phyloP scores from a whole-genome alignment of 1,140 invertebrate genomes.

The Elymnias hypermnestra region DNA sequence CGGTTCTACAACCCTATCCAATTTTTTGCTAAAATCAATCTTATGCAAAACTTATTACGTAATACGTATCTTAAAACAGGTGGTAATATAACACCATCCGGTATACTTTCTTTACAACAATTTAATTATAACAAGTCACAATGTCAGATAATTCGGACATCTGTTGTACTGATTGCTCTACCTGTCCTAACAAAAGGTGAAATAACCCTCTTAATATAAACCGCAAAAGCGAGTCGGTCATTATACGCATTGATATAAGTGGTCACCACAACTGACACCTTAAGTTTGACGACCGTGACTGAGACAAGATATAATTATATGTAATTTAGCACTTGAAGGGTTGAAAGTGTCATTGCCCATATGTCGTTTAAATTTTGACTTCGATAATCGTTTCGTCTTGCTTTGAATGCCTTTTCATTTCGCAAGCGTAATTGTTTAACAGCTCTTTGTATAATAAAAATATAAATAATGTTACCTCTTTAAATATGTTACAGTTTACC shows the following conservation, averaged over 20 bases:
- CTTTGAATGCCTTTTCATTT: slow-evolving; percentile 23
- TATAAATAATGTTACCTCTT: too few species aligned
- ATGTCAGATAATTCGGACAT: slow-evolving; percentile 21
- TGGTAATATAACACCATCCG: not conserved
- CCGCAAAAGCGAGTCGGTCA: slow-evolving; percentile 35
- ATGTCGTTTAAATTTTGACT: slow-evolving; percentile 36
- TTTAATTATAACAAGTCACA: slow-evolving; percentile 17
- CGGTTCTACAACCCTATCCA: too few species aligned
- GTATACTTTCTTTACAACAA: slow-evolving; percentile 9
- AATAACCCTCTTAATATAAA: slow-evolving; percentile 33
- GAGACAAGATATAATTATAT: slow-evolving; percentile 53
- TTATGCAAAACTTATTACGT: not conserved
- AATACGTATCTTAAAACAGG: not conserved
- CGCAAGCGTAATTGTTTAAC: not conserved
- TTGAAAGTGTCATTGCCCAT: slow-evolving; percentile 55
- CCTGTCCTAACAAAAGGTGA: slow-evolving; percentile 37
- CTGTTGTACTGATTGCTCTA: slow-evolving; percentile 35
- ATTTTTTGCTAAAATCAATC: not conserved
- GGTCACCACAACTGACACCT: slow-evolving; percentile 69
- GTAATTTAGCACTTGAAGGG: slow-evolving; percentile 54
- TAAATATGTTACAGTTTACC: too few species aligned
- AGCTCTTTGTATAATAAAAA: too few species aligned
- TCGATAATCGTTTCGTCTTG: slow-evolving; percentile 15
- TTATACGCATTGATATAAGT: slow-evolving; percentile 53
- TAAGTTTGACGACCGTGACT: slow-evolving; percentile 52